Evolutionary conservation across 2,797 vertebrate genomes (phyloP), one percentile per base, ranked within the genome.

Genomic region (Tapirus indicus): DNA sequence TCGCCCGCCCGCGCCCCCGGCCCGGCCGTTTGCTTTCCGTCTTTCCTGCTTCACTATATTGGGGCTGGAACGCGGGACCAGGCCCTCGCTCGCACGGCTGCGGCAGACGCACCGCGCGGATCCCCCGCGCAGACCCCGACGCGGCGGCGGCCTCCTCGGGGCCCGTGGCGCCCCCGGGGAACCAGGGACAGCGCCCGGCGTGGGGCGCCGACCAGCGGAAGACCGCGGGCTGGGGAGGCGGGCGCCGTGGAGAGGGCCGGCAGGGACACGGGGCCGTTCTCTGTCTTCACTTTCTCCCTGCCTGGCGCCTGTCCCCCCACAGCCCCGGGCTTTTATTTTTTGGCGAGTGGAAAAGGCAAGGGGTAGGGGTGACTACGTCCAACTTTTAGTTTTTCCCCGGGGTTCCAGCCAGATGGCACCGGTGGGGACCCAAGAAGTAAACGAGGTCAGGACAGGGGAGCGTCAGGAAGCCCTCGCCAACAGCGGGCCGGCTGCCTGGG

Each of bases 1-100:
- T 35, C 35, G 21, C 72, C 62, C 84, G 54, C 95, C 77, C 25
- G 35, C 0, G 11, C 49, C 93, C 97, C 95, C 95, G 97, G 16
- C 85, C 2, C 32, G 68, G 16, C 79, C 18, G 7, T 16, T 9
- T 3, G 5, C 11, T 18, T 29, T 2, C 27, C 64, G 2, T 5
- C 2, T 60, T 12, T 60, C 58, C 60, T 2, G 86, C 52, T 27
- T n/a, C 91, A 2, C 56, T 62, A 0, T 35, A 6, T 20, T 11
- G 0, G 56, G 16, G 44, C 44, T 13, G 58, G 27, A 47, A 29
- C 2, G 56, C 88, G 2, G 13, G 74, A 60, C 87, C 78, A 8
- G 83, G 91, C 93, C 60, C 47, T 2, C 7, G 35, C 23, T 5
- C 69, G 49, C 74, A 16, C 68, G 18, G 49, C 90, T n/a, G 95